A percentile compares a stretch with the other conserved stretches of the same genome.
Evolutionary conservation across 1,140 invertebrate genomes (phyloP).

Genomic region (Apis florea): DNA sequence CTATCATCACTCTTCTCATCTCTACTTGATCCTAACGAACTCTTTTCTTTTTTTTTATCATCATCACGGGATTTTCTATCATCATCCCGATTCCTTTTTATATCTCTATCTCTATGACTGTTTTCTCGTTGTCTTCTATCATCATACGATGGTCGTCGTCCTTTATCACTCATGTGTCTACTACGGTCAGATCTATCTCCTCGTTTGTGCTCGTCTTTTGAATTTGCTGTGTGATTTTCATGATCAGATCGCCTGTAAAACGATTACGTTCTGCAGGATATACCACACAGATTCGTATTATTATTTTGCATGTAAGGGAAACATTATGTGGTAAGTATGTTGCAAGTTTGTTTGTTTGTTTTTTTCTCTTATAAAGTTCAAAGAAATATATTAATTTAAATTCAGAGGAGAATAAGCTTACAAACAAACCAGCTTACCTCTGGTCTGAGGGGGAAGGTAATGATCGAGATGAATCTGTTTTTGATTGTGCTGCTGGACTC

Average conservation of each 20-base stretch:
- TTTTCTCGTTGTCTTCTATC: constrained; percentile 68
- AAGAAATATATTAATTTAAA: background rate
- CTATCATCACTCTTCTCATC: constrained; percentile 72
- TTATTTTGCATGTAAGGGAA: constrained; percentile 69
- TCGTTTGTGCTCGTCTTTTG: constrained; percentile 71
- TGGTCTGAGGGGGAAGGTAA: constrained; percentile 70
- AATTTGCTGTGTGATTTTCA: constrained; percentile 71
- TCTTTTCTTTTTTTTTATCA: constrained; percentile 71
- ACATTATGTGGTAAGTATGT: constrained; percentile 43
- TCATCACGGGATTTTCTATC: constrained; percentile 70
- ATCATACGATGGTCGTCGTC: constrained; percentile 70
- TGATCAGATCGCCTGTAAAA: constrained; percentile 79
- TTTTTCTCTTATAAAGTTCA: constrained; percentile 24
- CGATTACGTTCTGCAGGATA: constrained; percentile 81
- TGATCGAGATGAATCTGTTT: constrained; percentile 59
- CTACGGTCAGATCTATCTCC: constrained; percentile 65
- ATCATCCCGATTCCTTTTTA: constrained; percentile 65
- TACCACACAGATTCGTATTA: constrained; percentile 81
- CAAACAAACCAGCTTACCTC: constrained; percentile 77
- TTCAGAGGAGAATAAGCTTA: constrained; percentile 21
- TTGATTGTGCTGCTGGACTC: constrained; percentile 60
- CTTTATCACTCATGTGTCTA: constrained; percentile 64
- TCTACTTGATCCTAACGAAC: constrained; percentile 58
- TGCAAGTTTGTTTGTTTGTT: constrained; percentile 28
- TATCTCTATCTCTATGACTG: constrained; percentile 72